phyloP scores from a whole-genome alignment of 2,113 vertebrate species.

The Tiliqua scincoides region DNA sequence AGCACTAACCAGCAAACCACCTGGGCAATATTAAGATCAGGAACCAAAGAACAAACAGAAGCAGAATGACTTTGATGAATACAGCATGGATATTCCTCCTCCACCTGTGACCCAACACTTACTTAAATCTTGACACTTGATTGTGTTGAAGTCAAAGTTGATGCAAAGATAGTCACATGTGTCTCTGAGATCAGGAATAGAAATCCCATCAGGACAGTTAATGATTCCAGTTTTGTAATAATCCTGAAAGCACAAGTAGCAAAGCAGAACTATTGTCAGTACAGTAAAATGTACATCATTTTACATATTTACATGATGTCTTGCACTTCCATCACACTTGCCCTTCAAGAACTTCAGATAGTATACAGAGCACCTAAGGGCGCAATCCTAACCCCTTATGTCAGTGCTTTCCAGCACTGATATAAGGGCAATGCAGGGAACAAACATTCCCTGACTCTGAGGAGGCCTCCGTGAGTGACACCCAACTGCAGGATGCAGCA shows the following conservation, averaged over 20 bases:
- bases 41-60: not conserved
- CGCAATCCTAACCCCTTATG: too few relatives aligned
- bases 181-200: conserved; percentile 81
- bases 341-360: not conserved
- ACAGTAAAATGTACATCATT: too few relatives aligned
- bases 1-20: too few relatives aligned
- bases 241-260: conserved; percentile 71
- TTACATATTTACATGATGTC: not conserved
- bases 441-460: too few relatives aligned
- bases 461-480: too few relatives aligned
- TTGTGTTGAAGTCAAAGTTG: conserved; percentile 85
- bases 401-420: too few relatives aligned
- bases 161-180: conserved; percentile 86
- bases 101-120: not conserved
- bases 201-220: conserved; percentile 84
- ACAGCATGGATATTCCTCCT: too few relatives aligned
- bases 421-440: too few relatives aligned
- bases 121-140: conserved; percentile 86
- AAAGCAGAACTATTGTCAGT: not conserved
- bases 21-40: not conserved
- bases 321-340: not conserved
- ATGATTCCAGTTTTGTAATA: conserved; percentile 84
- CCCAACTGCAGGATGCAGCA: not conserved
- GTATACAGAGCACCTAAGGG: not conserved
- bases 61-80: not conserved